Conservation (phyloP, 2,113 vertebrate genomes). For the Pangasianodon hypophthalmus region DNA sequence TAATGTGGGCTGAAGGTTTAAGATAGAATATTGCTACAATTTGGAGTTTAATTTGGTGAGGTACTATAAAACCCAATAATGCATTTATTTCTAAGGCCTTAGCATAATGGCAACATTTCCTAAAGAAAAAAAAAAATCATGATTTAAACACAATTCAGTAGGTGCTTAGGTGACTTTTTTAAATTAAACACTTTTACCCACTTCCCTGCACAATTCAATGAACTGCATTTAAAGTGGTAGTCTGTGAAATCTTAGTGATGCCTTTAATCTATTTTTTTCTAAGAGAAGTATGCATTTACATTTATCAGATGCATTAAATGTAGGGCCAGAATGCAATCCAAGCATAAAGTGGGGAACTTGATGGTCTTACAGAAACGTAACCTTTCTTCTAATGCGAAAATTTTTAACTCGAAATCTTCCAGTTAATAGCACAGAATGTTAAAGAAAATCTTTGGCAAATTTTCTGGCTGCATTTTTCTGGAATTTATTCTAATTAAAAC, state of each 20-base stretch:
- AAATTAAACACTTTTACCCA: not conserved
- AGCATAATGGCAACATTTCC: not conserved
- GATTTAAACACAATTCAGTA: not conserved
- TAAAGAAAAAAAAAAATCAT: not conserved
- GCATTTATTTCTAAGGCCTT: not conserved
- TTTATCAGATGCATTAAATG: not conserved
- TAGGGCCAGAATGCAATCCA: not conserved
- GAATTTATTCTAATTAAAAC: not conserved
- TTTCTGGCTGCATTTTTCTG: not conserved
- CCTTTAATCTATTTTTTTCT: not conserved
- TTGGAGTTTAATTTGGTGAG: not conserved
- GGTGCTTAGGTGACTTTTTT: not conserved
- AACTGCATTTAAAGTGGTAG: not conserved
- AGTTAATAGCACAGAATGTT: not conserved
- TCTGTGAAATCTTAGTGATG: not conserved
- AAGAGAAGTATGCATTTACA: not conserved
- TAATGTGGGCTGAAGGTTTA: not conserved
- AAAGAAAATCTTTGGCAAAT: not conserved
- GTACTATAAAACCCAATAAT: not conserved
- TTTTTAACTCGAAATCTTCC: not conserved
- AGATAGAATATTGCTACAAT: not conserved
- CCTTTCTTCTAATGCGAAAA: not conserved
- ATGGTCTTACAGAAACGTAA: not conserved
- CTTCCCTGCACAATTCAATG: not conserved
- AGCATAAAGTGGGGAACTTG: not conserved